phyloP scores from a whole-genome alignment of 2,888 invertebrate genomes.

The Clepsis dumicolana region DNA sequence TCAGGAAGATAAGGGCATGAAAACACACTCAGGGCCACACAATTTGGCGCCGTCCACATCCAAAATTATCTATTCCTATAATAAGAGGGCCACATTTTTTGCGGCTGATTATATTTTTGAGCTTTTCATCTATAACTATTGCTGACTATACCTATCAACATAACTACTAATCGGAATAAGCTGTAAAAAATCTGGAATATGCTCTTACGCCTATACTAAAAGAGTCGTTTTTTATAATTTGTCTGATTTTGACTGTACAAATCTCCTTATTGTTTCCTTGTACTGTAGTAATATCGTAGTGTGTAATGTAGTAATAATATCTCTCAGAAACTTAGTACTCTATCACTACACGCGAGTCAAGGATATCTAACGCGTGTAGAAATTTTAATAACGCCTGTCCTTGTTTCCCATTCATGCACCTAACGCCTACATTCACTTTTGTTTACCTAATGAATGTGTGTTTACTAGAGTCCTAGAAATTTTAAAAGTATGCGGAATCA shows the following conservation, averaged over 20 bases:
- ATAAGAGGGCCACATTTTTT: too few species aligned
- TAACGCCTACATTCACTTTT: slow-evolving; percentile 81
- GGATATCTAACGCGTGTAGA: slow-evolving; percentile 33
- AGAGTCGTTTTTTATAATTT: neutral
- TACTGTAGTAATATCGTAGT: neutral
- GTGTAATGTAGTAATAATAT: neutral
- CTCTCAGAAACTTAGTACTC: neutral
- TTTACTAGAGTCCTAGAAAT: slow-evolving; percentile 44
- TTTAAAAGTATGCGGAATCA: slow-evolving; percentile 50
- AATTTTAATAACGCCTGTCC: slow-evolving; percentile 57
- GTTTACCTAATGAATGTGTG: slow-evolving; percentile 59
- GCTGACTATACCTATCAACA: neutral
- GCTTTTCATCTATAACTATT: too few species aligned
- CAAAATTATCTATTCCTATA: too few species aligned
- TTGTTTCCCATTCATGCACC: slow-evolving; percentile 68
- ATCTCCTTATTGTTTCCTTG: neutral
- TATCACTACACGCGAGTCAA: slow-evolving; percentile 21
- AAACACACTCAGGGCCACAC: too few species aligned
- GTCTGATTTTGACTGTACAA: neutral
- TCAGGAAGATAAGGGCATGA: too few species aligned
- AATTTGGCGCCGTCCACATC: too few species aligned
- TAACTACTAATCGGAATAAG: neutral
- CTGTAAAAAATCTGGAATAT: neutral
- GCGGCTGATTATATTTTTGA: too few species aligned
- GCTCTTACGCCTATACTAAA: neutral